Evolutionary conservation across 2,797 vertebrate genomes (phyloP).

Genomic region (Tympanoctomys barrerae): DNA sequence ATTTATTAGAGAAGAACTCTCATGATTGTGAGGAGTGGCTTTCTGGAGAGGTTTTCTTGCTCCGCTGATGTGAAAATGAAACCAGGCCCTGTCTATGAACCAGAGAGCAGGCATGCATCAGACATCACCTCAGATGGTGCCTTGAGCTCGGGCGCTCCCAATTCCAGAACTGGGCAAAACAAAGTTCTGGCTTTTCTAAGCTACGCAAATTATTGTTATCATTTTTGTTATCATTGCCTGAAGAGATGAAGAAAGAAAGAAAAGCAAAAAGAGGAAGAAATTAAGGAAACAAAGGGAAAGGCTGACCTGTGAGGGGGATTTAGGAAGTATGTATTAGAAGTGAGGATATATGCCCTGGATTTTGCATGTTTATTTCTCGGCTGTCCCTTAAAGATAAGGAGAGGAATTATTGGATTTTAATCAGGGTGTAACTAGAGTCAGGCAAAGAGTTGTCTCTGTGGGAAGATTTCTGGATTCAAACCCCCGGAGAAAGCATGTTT

Average conservation of each 20-base stretch:
- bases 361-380: constrained; percentile 18
- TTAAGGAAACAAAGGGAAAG: not conserved
- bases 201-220: not conserved
- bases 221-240: not conserved
- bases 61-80: not conserved
- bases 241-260: not conserved
- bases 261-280: not conserved
- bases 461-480: constrained; percentile 15
- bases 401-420: not conserved
- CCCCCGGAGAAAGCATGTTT: not conserved
- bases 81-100: not conserved
- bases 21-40: not conserved
- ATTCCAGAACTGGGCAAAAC: not conserved
- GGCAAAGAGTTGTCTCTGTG: not conserved
- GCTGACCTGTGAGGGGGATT: not conserved
- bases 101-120: not conserved
- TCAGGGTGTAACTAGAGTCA: not conserved
- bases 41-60: not conserved
- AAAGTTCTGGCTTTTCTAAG: not conserved
- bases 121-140: not conserved
- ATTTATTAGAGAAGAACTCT: not conserved
- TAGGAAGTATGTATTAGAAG: not conserved
- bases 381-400: not conserved
- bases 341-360: not conserved
- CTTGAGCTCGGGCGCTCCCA: not conserved